Base-by-base conservation (phyloP, 2,797 vertebrate species). In the Anisognathus igniventris region DNA sequence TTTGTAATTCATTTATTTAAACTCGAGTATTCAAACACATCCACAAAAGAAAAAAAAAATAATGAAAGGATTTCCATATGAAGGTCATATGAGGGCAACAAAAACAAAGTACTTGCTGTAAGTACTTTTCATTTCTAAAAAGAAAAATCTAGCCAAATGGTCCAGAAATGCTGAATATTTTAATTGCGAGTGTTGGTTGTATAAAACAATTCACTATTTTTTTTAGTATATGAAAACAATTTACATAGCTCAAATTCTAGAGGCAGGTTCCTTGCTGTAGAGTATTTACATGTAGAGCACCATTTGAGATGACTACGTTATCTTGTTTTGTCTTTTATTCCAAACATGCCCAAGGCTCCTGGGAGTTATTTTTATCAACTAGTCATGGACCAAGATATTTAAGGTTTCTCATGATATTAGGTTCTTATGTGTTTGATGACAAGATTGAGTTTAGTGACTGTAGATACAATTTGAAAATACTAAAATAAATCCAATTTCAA, bases 131-230 rank as follows among this genome's bases (percentile, higher is more conserved):
- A 40, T 73, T 83, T 83, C 18, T 48, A 54, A 58, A 82, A 90
- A 83, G n/a, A 83, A 79, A 53, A 13, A 44, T 44, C 31, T 45
- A 60, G 7, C 4, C 7, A 76, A 79, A 67, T 28, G 8, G 8
- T 39, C 6, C 31, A 64, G 19, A 85, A 47, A 25, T 12, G 3
- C 2, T 65, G 45, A 79, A 18, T 78, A 72, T 81, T 92, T 81
- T 48, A 50, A 5, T 37, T 60, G 6, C 1, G 0, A 45, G 5
- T n/a, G 9, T 54, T 76, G 7, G 3, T 15, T 51, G 2, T 27
- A 50, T 12, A 54, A 82, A 40, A 1, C 4, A 48, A 18, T 45
- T 58, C 6, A 42, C 2, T 19, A 1, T 19, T 58, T 58, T 77
- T 76, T 88, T 71, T 20, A 70, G 10, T 35, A 39, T 28, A 35